A percentile compares a stretch with the other conserved stretches of the same genome.
Evolutionary conservation across 2,888 invertebrate species (phyloP).

Genomic region (Perdita meconis): DNA sequence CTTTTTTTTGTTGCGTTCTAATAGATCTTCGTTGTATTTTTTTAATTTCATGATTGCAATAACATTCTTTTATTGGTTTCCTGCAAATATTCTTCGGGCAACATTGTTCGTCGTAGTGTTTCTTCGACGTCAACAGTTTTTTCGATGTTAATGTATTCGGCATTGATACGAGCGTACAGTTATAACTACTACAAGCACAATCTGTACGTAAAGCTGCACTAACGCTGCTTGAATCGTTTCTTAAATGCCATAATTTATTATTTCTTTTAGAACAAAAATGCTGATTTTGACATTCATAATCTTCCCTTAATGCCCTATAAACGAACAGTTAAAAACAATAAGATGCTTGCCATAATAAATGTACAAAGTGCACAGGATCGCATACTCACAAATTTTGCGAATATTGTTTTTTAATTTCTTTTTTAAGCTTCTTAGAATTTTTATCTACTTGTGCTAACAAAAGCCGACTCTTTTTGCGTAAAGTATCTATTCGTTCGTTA

Average conservation of each 20-base stretch:
- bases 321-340: neutral
- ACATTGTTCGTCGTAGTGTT: slow-evolving; percentile 26
- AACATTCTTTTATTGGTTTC: slow-evolving; percentile 76
- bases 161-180: slow-evolving; percentile 15
- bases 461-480: slow-evolving; percentile 67
- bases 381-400: slow-evolving; percentile 63
- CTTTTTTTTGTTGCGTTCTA: slow-evolving; percentile 51
- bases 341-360: neutral
- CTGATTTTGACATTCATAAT: neutral
- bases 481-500: slow-evolving; percentile 54
- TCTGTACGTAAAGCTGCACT: slow-evolving; percentile 58
- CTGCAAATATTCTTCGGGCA: slow-evolving; percentile 43
- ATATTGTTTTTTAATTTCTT: slow-evolving; percentile 54
- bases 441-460: slow-evolving; percentile 55
- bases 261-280: neutral
- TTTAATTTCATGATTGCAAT: slow-evolving; percentile 68
- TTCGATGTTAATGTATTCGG: slow-evolving; percentile 57
- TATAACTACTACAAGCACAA: slow-evolving; percentile 33
- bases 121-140: slow-evolving; percentile 72
- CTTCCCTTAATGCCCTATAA: slow-evolving; percentile 33
- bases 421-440: slow-evolving; percentile 57
- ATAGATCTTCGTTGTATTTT: slow-evolving; percentile 57
- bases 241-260: slow-evolving; percentile 62
- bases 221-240: slow-evolving; percentile 68
- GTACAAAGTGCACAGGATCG: neutral